Evolutionary conservation across 2,113 vertebrate genomes (phyloP).

Genomic region (Alethe castanea): DNA sequence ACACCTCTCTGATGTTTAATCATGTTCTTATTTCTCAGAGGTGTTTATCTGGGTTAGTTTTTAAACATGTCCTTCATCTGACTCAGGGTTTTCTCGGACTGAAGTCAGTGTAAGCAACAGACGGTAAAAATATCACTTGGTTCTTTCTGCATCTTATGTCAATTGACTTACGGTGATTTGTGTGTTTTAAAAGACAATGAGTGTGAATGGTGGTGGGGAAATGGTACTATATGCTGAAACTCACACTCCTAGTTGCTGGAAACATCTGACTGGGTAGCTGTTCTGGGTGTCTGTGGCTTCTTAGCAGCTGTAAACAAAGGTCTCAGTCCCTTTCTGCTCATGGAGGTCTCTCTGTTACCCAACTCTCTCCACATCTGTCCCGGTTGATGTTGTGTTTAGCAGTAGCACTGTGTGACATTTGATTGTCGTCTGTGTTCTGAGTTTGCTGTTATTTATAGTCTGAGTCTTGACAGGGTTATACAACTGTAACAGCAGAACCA

Average conservation of each 20-base stretch:
- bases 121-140: not conserved
- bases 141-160: not conserved
- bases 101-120: not conserved
- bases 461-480: slow-evolving; percentile 18
- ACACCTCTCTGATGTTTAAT: slow-evolving; percentile 25
- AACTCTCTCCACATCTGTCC: not conserved
- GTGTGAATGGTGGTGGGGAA: not conserved
- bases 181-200: not conserved
- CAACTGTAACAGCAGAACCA: not conserved
- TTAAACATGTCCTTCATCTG: not conserved
- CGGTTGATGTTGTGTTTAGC: not conserved
- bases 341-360: not conserved
- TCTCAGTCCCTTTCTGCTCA: not conserved
- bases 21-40: not conserved
- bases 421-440: slow-evolving; percentile 39
- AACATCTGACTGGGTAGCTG: not conserved
- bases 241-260: not conserved
- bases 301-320: not conserved
- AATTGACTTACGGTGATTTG: not conserved
- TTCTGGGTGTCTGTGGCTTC: not conserved
- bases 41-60: not conserved
- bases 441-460: slow-evolving; percentile 58
- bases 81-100: not conserved
- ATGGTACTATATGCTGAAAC: not conserved
- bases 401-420: slow-evolving; percentile 1